Evolutionary conservation across 1,140 invertebrate genomes (phyloP).

Genomic region (Trichogramma pretiosum): DNA sequence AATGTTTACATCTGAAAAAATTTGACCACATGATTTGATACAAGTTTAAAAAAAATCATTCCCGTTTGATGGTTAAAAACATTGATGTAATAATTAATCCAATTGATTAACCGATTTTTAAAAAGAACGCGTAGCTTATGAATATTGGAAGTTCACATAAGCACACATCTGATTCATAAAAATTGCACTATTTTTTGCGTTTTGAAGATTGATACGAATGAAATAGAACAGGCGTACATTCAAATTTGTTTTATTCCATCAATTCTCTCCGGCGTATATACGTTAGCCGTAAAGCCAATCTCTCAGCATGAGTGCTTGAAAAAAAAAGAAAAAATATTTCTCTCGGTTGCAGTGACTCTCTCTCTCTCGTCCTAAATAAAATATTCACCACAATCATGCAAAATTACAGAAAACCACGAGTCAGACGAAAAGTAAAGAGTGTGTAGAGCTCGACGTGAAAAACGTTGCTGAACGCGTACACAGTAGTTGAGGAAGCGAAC

Average conservation of each 20-base stretch:
- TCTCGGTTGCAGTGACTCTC: conserved; percentile 6
- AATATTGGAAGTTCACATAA: too few relatives aligned
- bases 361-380: conserved; percentile 6
- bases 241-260: conserved; percentile 17
- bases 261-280: conserved; percentile 6
- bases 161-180: too few relatives aligned
- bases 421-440: neutral
- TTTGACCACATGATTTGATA: too few relatives aligned
- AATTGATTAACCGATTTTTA: too few relatives aligned
- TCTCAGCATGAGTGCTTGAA: too few relatives aligned
- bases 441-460: neutral
- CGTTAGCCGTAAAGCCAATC: too few relatives aligned
- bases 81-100: too few relatives aligned
- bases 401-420: conserved; percentile 8
- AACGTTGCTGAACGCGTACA: too few relatives aligned
- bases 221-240: conserved; percentile 14
- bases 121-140: too few relatives aligned
- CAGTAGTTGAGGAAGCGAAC: too few relatives aligned
- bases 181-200: conserved; percentile 11
- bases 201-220: conserved; percentile 21
- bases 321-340: neutral
- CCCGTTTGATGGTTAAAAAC: neutral
- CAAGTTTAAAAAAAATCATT: too few relatives aligned
- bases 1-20: too few relatives aligned
- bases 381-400: conserved; percentile 18